Conservation (phyloP, 2,113 vertebrate genomes). For the Nycticebus coucang region DNA sequence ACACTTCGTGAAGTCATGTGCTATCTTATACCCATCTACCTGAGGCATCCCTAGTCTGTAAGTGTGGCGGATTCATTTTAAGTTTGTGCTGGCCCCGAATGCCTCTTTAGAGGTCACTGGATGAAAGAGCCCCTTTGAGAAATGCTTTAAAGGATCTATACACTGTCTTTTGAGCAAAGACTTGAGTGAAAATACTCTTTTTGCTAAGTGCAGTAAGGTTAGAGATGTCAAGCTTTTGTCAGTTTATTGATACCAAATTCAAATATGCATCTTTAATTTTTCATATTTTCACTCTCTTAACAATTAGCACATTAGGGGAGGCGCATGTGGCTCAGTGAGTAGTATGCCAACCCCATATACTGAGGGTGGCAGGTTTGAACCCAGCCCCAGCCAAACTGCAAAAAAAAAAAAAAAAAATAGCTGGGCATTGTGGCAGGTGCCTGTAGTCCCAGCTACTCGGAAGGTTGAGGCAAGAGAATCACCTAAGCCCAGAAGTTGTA, state of each 20-base stretch:
- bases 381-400: too few species aligned
- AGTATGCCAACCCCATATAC: too few species aligned
- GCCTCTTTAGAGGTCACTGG: constrained; percentile 45
- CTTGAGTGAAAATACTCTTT: constrained; percentile 35
- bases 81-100: background rate
- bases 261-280: background rate
- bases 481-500: too few species aligned
- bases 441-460: too few species aligned
- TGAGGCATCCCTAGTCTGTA: background rate
- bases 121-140: constrained; percentile 62
- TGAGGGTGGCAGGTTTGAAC: too few species aligned
- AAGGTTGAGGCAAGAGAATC: too few species aligned
- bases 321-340: too few species aligned
- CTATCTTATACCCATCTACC: background rate
- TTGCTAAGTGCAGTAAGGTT: constrained; percentile 19
- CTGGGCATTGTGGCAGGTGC: too few species aligned
- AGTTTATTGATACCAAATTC: background rate
- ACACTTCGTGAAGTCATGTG: constrained; percentile 26
- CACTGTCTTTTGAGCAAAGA: constrained; percentile 53
- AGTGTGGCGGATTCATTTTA: constrained; percentile 44
- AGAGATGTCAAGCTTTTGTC: background rate
- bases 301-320: background rate
- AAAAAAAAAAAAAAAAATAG: too few species aligned
- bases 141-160: constrained; percentile 35
- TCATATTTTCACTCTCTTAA: background rate